Base-by-base conservation (phyloP, 1,140 invertebrate genomes). In the Parapsyche elsis region DNA sequence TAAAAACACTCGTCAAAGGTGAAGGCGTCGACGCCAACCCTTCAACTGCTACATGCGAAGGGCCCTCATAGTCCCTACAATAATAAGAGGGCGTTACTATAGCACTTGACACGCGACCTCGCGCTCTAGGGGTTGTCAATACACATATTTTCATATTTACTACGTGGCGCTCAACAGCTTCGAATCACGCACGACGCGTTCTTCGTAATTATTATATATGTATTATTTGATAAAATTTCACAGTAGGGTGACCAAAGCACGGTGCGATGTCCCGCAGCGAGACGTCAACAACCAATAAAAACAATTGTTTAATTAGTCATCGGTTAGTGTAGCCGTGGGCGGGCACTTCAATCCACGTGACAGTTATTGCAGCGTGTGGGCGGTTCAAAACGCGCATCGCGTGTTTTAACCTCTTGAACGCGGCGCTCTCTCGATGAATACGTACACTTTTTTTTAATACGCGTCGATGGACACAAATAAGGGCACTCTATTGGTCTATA, bases 271-370 rank as follows among this genome's bases (percentile, higher is more conserved):
- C 30, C 30, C 30, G 7, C 30, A 38, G 1, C 30, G 30, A 38
- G 12, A 12, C 49, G 49, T 53, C 16, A 53, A 53, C 49, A 53
- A 12, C 12, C 49, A 67, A 67, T 26, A 67, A 30, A 30, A 30
- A 67, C 24, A 67, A 67, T 67, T 67, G 64, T 19, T 67, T 67
- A 67, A 67, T 67, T 67, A 67, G 64, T 67, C 23, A 67, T 24
- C 23, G 64, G 49, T 23, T 12, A 19, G 61, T 21, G 61, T 23
- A 7, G 30, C 44, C 26, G 71, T 73, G 38, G 71, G 71, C 71
- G 71, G 45, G 24, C 71, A 38, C 24, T 46, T 49, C 19, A 49
- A 19, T 21, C 9, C 71, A n/a, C 38, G 71, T 30, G 64, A 26
- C 23, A 67, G 24, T 67, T 67, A 67, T 67, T 67, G 64, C 2